These are phyloP conservation scores for Chaitophorus viminalis DNA, from an alignment of 2,888 invertebrate species.

Conservation along the genomic window DNA sequence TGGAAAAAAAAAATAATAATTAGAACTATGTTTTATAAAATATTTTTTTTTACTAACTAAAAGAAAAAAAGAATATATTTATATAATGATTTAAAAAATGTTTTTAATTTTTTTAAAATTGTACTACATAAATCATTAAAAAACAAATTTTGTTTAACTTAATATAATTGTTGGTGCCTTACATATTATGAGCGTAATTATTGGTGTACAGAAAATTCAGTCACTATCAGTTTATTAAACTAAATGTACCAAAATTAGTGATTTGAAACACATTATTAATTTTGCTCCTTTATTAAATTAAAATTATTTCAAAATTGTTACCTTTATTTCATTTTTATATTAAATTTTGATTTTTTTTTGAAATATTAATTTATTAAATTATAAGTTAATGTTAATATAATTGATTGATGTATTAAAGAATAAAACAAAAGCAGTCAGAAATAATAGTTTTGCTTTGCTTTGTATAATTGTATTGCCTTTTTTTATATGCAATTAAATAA, in stretches of 20 bases:
- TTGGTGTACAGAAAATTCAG: background rate
- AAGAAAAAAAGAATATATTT: too few species aligned
- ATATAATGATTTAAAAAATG: too few species aligned
- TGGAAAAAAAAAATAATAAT: too few species aligned
- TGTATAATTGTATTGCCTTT: background rate
- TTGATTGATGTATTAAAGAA: background rate
- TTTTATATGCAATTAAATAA: background rate
- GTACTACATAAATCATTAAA: too few species aligned
- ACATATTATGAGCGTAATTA: background rate
- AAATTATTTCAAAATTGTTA: background rate
- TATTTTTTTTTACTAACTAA: too few species aligned
- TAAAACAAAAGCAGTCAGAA: background rate
- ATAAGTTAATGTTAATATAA: background rate
- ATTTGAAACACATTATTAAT: background rate
- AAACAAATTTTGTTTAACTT: background rate
- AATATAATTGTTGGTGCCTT: background rate
- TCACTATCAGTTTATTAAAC: background rate
- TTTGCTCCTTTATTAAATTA: background rate
- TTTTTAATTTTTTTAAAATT: too few species aligned
- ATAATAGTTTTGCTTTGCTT: background rate
- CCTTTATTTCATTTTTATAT: background rate
- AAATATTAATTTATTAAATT: too few species aligned
- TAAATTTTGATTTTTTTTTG: too few species aligned
- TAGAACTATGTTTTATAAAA: too few species aligned
- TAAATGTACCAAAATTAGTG: background rate